A percentile compares a stretch with the other conserved stretches of the same genome.
Conservation (phyloP, 2,113 vertebrate species). For the Polypterus bichir region DNA sequence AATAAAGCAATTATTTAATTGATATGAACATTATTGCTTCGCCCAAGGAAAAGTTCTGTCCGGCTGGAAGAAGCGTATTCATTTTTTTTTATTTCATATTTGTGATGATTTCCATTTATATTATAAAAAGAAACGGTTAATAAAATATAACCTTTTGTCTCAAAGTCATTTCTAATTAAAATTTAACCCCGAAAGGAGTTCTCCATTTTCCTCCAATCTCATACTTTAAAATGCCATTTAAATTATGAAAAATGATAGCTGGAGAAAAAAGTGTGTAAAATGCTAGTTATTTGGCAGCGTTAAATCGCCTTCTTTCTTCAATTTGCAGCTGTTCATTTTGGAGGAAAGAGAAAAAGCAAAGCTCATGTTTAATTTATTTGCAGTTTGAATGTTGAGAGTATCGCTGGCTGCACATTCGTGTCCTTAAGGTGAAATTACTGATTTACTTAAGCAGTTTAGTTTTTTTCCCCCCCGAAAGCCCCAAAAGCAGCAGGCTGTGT, state of each 20-base stretch:
- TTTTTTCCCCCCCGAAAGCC: constrained; percentile 69
- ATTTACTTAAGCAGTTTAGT: constrained; percentile 99
- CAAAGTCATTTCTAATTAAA: constrained; percentile 18
- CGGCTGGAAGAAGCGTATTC: constrained; percentile 14
- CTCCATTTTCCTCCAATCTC: constrained; percentile 39
- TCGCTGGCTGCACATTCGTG: constrained; percentile 99
- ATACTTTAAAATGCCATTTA: constrained; percentile 66
- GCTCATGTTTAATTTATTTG: constrained; percentile 99
- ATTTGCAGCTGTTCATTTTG: constrained; percentile 84
- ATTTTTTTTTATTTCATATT: constrained; percentile 14
- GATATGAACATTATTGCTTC: constrained; percentile 14
- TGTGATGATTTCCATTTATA: constrained; percentile 12
- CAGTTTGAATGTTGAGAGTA: constrained; percentile 85
- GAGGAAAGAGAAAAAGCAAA: constrained; percentile 51
- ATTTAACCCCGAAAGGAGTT: constrained; percentile 22
- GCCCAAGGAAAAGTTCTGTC: constrained; percentile 11
- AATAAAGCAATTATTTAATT: constrained; percentile 24
- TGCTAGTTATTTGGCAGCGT: constrained; percentile 63
- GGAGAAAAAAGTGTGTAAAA: constrained; percentile 63
- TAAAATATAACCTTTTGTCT: constrained; percentile 15
- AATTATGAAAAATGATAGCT: constrained; percentile 67
- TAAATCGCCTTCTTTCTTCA: constrained; percentile 64
- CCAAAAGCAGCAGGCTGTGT: constrained; percentile 93
- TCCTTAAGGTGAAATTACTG: constrained; percentile 99
- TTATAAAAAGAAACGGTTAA: constrained; percentile 13